Evolutionary conservation across 2,888 invertebrate genomes (phyloP), one percentile per base, ranked within the genome.

Genomic region (Tortrix viridana): DNA sequence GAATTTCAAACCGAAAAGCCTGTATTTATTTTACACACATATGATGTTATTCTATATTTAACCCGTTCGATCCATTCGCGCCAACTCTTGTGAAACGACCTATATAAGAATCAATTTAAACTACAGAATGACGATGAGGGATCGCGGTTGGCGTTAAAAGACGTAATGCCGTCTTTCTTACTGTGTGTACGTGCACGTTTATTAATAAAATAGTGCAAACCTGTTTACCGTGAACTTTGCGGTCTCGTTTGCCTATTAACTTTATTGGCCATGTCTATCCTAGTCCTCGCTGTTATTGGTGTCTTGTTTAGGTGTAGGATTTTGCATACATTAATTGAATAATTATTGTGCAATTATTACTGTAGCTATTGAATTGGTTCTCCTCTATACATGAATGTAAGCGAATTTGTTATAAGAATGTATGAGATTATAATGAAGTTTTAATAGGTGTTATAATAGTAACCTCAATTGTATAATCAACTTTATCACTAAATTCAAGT

Each of bases 291-390:
- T 26, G 6, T n/a, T 48, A 41, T 62, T 19, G 37, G n/a, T 50
- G 43, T 55, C 32, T 49, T 22, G 41, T 37, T 32, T 47, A 47
- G 47, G 37, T 56, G 41, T 60, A 43, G 54, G 19, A 41, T 38
- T 43, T 16, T 20, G 59, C 59, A 50, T 32, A 20, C 52, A 52
- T n/a, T 46, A 44, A 20, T 19, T 50, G 16, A 50, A 14, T n/a
- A 3, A 41, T 41, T 41, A 16, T 32, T 22, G 22, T 38, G 23
- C n/a, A 41, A 41, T 41, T 5, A 46, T 60, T 6, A 12, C 46
- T 60, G 38, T 57, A 57, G 56, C 56, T 62, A 46, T 57, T 53
- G n/a, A 22, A 38, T 50, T 38, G 50, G 19, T 43, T 22, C n/a
- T 20, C n/a, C 6, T 19, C 19, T 19, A 22, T 32, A 44, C 38